These are phyloP conservation scores for Arothron firmamentum DNA, from an alignment of 2,113 vertebrate genomes.

Conservation along the genomic window DNA sequence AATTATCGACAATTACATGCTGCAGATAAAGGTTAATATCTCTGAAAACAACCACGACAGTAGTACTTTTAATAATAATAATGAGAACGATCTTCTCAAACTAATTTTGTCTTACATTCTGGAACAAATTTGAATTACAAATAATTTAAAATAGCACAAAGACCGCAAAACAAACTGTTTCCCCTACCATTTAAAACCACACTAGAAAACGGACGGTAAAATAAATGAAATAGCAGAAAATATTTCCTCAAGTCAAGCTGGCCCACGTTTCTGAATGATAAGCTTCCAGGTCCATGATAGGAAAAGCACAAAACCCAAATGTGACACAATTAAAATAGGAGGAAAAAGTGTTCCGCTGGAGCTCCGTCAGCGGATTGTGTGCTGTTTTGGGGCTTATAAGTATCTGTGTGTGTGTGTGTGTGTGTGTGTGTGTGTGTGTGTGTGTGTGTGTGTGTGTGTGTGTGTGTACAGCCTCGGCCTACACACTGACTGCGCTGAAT, in stretches of 20 bases:
- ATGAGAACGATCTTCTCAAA: background rate
- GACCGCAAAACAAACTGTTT: too few relatives aligned
- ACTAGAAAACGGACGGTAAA: too few relatives aligned
- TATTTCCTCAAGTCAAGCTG: too few relatives aligned
- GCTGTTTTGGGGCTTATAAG: background rate
- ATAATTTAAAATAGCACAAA: too few relatives aligned
- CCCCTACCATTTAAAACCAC: too few relatives aligned
- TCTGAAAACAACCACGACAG: background rate
- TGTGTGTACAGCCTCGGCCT: slow-evolving; percentile 24
- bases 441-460: slow-evolving; percentile 3
- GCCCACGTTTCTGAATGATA: too few relatives aligned
- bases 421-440: slow-evolving; percentile 6
- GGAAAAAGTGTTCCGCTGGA: background rate
- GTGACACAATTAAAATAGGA: rapidly evolving
- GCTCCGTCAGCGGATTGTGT: slow-evolving; percentile 23
- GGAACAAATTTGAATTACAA: too few relatives aligned
- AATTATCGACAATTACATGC: too few relatives aligned
- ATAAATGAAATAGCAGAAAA: too few relatives aligned
- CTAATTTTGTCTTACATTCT: too few relatives aligned
- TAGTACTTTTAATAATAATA: background rate
- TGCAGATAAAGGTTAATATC: background rate
- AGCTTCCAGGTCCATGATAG: too few relatives aligned
- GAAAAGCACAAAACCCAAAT: background rate
- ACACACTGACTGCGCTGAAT: slow-evolving; percentile 61
- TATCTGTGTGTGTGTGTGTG: slow-evolving; percentile 16